Evolutionary conservation across 2,113 vertebrate genomes (phyloP), one percentile per base, ranked within the genome.

Genomic region (Xyrauchen texanus): DNA sequence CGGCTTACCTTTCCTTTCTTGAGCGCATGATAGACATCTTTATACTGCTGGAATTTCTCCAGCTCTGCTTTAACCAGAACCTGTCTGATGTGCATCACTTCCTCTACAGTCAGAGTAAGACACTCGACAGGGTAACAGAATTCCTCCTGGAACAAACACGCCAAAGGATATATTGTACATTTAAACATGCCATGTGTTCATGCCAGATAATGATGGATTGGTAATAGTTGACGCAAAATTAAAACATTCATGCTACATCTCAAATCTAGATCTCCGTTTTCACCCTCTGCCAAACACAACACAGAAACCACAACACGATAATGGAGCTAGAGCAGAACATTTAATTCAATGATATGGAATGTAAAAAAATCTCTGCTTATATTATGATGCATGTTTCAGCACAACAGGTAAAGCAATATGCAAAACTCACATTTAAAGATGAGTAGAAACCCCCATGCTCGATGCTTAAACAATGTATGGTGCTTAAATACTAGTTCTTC

Each of bases 81-180:
- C 89, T 98, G 97, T 57, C 98, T 94, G 90, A 99, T 99, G 85
- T 99, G 98, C 97, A 99, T 99, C 84, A 98, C 97, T 85, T 99
- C 98, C 87, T 98, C 97, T 84, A 99, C 97, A 0, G 98, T 99
- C 80, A 99, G 94, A 67, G 96, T 93, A 74, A 98, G 92, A 80
- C 97, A 96, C 85, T 98, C 96, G 86, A 96, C 96, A 0, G 98
- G 98, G 83, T 95, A 97, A 78, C 95, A 95, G 89, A 99, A 98
- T 86, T 99, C 98, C 92, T 99, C 98, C 98, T 99, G 91, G 85
- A 91, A 94, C 4, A 60, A 13, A 80, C 3, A 84, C 49, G 4
- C 15, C 6, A 0, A 68, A n/a, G 9, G 21, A 51, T 6, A 45
- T 12, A 74, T 2, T 4, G 47, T 16, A 65, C 13, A 21, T 65